Percentiles rank a stretch among this genome's conserved stretches.
phyloP scores from a whole-genome alignment of 2,888 invertebrate genomes.

The Philaethria dido region DNA sequence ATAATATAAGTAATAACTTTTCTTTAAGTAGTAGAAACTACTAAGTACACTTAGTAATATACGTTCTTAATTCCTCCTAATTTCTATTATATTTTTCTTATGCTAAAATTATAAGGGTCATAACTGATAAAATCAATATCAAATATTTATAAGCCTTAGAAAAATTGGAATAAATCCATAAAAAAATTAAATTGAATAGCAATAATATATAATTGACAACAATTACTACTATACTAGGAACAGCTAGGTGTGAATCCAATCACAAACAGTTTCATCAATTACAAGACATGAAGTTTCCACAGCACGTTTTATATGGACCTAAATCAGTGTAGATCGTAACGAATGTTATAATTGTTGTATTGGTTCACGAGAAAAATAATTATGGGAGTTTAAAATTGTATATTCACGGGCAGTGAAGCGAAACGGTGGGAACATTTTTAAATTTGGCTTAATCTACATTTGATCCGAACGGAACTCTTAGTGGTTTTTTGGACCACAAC shows the following conservation, averaged over 20 bases:
- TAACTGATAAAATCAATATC: no score
- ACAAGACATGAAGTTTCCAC: constrained; percentile 33
- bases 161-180: no score
- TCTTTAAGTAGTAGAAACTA: no score
- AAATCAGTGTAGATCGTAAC: constrained; percentile 70
- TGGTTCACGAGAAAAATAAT: constrained; percentile 79
- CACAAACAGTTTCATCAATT: constrained; percentile 41
- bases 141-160: no score
- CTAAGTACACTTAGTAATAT: no score
- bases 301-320: constrained; percentile 57
- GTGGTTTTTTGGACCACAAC: constrained; percentile 58
- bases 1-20: no score
- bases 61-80: no score
- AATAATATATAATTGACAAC: not conserved
- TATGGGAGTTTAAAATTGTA: constrained; percentile 70
- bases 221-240: not conserved
- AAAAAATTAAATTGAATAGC: no score
- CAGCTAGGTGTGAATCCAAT: constrained; percentile 44
- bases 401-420: constrained; percentile 72
- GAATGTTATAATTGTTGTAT: constrained; percentile 78
- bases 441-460: constrained; percentile 74
- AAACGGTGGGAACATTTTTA: constrained; percentile 78
- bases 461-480: constrained; percentile 68
- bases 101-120: no score
- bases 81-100: no score